Evolutionary conservation across 2,113 vertebrate species (phyloP).

Genomic region (Chloroceryle aenea): DNA sequence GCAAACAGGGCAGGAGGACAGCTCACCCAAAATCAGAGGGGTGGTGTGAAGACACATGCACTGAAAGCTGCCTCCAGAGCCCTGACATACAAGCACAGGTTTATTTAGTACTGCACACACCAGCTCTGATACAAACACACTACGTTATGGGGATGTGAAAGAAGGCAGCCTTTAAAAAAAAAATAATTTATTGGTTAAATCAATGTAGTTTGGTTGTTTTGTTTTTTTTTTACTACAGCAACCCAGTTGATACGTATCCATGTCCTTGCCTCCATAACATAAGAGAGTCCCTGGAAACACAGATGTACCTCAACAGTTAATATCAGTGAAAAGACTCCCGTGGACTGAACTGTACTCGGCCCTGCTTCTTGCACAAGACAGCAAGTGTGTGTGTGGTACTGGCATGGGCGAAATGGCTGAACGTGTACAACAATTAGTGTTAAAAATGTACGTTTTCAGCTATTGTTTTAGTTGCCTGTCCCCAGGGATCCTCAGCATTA

Average conservation of each 20-base stretch:
- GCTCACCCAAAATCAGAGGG: not conserved
- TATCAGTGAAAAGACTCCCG: not conserved
- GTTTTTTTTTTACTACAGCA: not conserved
- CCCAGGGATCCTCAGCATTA: slow-evolving; percentile 3
- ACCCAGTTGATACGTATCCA: not conserved
- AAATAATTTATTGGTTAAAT: not conserved
- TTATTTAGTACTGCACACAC: not conserved
- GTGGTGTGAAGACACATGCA: not conserved
- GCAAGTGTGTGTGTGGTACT: not conserved
- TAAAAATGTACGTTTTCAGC: not conserved
- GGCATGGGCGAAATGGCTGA: not conserved
- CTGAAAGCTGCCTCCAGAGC: not conserved
- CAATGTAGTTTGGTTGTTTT: not conserved
- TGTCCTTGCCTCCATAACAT: not conserved
- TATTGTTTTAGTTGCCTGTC: slow-evolving; percentile 38
- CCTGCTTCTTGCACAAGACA: not conserved
- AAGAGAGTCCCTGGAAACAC: not conserved
- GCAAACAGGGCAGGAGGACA: not conserved
- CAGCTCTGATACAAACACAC: not conserved
- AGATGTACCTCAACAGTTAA: not conserved
- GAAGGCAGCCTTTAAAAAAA: not conserved
- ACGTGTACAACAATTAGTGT: slow-evolving; percentile 18
- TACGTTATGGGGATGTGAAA: rapidly evolving
- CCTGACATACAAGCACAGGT: not conserved
- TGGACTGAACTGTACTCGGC: not conserved